phyloP scores from a whole-genome alignment of 2,888 invertebrate species.

The Plebejus argus region DNA sequence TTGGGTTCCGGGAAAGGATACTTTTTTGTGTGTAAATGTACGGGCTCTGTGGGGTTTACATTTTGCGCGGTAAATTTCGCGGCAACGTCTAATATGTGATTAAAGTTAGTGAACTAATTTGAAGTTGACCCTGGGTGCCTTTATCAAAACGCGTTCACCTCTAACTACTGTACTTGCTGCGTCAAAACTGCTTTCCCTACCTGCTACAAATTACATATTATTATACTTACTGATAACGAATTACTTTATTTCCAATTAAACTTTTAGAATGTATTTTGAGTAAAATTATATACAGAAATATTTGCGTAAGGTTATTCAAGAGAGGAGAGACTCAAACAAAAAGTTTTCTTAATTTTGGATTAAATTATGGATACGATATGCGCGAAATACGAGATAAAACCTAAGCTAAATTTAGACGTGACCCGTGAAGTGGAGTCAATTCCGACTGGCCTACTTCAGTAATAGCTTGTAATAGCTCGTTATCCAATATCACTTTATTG shows the following conservation, averaged over 20 bases:
- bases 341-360: too few relatives aligned
- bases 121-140: not conserved
- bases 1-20: too few relatives aligned
- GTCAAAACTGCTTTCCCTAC: not conserved
- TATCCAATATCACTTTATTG: constrained; percentile 8
- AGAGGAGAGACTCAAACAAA: too few relatives aligned
- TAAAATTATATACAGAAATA: not conserved
- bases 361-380: too few relatives aligned
- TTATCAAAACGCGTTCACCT: constrained; percentile 15
- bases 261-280: not conserved
- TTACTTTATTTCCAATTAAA: not conserved
- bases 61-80: not conserved
- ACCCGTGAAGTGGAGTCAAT: not conserved
- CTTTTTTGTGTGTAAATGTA: too few relatives aligned
- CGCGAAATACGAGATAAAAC: not conserved
- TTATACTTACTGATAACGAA: constrained; percentile 6
- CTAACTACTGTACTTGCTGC: not conserved
- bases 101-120: constrained; percentile 1
- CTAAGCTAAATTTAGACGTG: constrained; percentile 5
- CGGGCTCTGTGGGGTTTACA: too few relatives aligned
- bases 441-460: not conserved
- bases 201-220: not conserved
- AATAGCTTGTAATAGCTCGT: not conserved
- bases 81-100: not conserved
- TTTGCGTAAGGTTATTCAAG: too few relatives aligned